Conservation (phyloP, 2,888 invertebrate genomes). For the Hemicrepidius hirtus region DNA sequence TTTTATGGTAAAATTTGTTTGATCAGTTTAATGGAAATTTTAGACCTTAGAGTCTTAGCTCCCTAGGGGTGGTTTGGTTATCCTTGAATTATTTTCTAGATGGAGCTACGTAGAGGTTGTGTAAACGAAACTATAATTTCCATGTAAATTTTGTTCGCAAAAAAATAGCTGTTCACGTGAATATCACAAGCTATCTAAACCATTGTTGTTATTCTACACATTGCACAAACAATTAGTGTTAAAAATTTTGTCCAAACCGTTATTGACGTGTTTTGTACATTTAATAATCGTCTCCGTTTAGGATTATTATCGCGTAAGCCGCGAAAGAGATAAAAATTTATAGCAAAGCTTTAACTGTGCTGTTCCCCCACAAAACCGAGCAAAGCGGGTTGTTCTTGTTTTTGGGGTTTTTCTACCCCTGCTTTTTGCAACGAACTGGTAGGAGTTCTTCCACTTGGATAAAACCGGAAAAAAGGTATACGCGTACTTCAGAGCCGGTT, state of each 20-base stretch:
- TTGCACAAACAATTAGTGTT: slow-evolving; percentile 6
- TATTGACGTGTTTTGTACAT: slow-evolving; percentile 8
- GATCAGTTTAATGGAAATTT: too few relatives aligned
- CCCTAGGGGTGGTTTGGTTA: background rate
- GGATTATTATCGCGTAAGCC: background rate
- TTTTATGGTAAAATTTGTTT: too few relatives aligned
- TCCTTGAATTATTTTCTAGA: background rate
- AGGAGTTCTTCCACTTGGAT: slow-evolving; percentile 41
- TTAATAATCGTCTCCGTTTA: slow-evolving; percentile 8
- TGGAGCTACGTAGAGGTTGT: background rate
- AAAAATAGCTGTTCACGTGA: background rate
- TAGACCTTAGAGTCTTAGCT: too few relatives aligned
- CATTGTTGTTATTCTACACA: background rate
- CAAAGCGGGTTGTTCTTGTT: slow-evolving; percentile 35
- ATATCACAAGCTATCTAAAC: background rate
- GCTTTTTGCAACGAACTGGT: slow-evolving; percentile 28
- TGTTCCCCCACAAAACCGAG: slow-evolving; percentile 24
- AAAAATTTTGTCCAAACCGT: slow-evolving; percentile 1
- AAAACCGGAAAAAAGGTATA: slow-evolving; percentile 42
- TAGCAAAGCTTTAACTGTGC: slow-evolving; percentile 15
- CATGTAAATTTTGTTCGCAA: slow-evolving; percentile 14
- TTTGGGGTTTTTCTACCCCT: slow-evolving; percentile 36
- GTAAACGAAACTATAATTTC: slow-evolving; percentile 2
- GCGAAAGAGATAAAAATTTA: slow-evolving; percentile 22
- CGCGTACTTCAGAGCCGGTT: slow-evolving; percentile 37